phyloP scores from a whole-genome alignment of 2,113 vertebrate species.

The Dolichallabes microphthalmus region DNA sequence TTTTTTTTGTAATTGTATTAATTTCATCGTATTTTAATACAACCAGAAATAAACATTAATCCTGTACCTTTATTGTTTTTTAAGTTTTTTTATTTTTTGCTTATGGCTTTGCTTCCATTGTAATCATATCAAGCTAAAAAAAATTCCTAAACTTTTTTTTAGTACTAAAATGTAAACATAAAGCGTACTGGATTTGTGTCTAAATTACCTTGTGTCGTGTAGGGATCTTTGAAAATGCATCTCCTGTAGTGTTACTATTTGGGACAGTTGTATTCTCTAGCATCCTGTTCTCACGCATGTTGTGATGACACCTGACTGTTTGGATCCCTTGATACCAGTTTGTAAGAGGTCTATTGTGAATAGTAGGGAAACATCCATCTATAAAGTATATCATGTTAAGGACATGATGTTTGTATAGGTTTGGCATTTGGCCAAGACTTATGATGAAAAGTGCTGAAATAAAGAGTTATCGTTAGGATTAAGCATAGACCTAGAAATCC shows the following conservation, averaged over 20 bases:
- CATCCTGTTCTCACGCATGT: not conserved
- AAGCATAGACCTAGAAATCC: not conserved
- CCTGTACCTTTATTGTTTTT: not conserved
- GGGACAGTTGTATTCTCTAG: not conserved
- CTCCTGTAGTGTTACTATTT: not conserved
- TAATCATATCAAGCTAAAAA: not conserved
- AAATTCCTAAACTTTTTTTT: not conserved
- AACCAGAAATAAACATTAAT: too few species aligned
- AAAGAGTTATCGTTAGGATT: not conserved
- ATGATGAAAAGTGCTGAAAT: not conserved
- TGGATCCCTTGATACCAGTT: not conserved
- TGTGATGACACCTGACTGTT: not conserved
- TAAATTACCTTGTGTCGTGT: not conserved
- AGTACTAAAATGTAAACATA: not conserved
- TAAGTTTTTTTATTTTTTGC: not conserved
- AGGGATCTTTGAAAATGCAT: not conserved
- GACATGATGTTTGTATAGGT: not conserved
- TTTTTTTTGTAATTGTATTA: not conserved
- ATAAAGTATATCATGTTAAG: not conserved
- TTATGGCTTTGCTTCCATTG: not conserved
- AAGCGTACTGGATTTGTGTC: not conserved
- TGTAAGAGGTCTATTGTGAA: not conserved
- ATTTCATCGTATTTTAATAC: not conserved
- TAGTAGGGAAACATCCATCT: not conserved
- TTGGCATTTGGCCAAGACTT: not conserved